Evolutionary conservation across 2,797 vertebrate species (phyloP).

Genomic region (Halcyon chelicuti): DNA sequence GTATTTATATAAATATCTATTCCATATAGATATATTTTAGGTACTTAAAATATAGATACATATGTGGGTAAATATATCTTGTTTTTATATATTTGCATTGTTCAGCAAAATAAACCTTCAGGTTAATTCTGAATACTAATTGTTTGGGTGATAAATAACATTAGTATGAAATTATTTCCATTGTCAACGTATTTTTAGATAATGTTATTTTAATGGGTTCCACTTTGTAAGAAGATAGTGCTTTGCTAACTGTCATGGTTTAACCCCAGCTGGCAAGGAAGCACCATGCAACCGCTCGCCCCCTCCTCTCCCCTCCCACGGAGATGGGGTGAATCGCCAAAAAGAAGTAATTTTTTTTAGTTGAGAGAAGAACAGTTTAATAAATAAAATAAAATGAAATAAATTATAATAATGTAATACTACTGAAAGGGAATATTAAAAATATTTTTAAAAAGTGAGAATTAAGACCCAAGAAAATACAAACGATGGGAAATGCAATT

Average conservation of each 20-base stretch:
- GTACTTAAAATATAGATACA: not conserved
- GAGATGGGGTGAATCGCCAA: not conserved
- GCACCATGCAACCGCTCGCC: not conserved
- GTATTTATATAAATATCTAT: not conserved
- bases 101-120: not conserved
- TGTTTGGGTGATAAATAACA: not conserved
- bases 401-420: not conserved
- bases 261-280: not conserved
- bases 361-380: not conserved
- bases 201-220: not conserved
- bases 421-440: not conserved
- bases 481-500: not conserved
- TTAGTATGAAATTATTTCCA: not conserved
- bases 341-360: not conserved
- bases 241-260: not conserved
- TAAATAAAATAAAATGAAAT: not conserved
- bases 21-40: not conserved
- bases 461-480: not conserved
- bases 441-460: not conserved
- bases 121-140: not conserved
- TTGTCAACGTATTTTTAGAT: not conserved
- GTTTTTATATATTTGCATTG: not conserved
- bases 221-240: not conserved
- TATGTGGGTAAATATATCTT: not conserved
- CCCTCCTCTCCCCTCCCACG: too few relatives aligned